A percentile compares a stretch with the other conserved stretches of the same genome.
Conservation (phyloP, 2,888 invertebrate genomes). For the Tineola bisselliella region DNA sequence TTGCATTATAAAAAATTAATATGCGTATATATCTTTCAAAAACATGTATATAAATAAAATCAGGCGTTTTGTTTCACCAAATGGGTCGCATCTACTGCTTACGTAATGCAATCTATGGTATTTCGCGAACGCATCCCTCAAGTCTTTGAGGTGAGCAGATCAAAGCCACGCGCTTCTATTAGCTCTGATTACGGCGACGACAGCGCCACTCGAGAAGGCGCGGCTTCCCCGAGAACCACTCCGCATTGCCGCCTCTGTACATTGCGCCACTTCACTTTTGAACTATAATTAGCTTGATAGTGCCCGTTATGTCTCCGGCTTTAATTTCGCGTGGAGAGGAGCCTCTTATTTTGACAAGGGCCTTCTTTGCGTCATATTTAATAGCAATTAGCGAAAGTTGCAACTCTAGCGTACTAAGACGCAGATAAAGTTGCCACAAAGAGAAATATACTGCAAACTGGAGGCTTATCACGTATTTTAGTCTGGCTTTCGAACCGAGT, state of each 20-base stretch:
- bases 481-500: no score
- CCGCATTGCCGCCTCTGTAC: conserved; percentile 3
- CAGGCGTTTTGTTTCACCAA: neutral
- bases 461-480: no score
- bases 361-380: no score
- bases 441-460: no score
- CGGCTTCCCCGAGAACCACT: neutral
- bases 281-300: conserved; percentile 11
- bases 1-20: no score
- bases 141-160: conserved; percentile 58
- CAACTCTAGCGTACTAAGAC: no score
- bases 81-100: neutral
- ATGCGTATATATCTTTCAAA: no score
- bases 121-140: conserved; percentile 43
- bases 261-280: conserved; percentile 3
- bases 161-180: conserved; percentile 65
- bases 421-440: no score
- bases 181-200: conserved; percentile 53
- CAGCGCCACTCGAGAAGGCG: conserved; percentile 25
- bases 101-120: neutral
- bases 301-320: neutral
- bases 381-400: no score
- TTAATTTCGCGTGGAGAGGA: neutral
- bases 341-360: no score
- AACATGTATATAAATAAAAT: no score